A percentile compares a stretch with the other conserved stretches of the same genome.
Evolutionary conservation across 2,113 vertebrate genomes (phyloP).

Genomic region (Petrocephalus microphthalmus): DNA sequence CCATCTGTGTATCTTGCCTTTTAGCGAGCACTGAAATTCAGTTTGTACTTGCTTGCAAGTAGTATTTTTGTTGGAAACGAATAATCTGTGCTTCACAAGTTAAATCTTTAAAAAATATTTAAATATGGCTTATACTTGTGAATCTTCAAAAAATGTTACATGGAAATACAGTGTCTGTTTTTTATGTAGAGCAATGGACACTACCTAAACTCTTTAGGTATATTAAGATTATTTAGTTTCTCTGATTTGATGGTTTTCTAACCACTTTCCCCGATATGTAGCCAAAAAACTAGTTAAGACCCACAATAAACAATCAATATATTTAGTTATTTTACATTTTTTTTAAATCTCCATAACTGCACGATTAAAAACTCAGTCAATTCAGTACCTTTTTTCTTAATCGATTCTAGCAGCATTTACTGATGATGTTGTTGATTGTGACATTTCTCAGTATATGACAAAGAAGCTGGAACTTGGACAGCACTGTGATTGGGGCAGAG

Average conservation of each 20-base stretch:
- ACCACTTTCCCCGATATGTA: background rate
- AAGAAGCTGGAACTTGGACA: slow-evolving; percentile 72
- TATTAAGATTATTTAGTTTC: background rate
- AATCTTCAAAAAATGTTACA: background rate
- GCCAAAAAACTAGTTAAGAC: background rate
- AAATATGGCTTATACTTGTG: background rate
- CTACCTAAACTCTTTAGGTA: background rate
- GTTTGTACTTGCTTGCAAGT: no score
- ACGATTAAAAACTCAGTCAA: background rate
- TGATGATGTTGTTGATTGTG: background rate
- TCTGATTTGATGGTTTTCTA: background rate
- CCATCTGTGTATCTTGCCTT: no score
- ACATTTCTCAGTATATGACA: slow-evolving; percentile 70
- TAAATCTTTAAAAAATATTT: background rate
- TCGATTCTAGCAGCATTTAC: background rate
- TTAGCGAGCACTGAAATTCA: no score
- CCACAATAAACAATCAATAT: background rate
- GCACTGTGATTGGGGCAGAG: slow-evolving; percentile 72
- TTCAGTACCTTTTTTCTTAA: background rate
- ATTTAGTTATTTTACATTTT: no score
- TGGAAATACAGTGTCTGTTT: background rate
- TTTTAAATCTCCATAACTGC: no score
- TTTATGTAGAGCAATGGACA: background rate
- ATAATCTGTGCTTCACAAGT: background rate
- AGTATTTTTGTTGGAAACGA: no score